These are phyloP conservation scores for Loriculus beryllinus DNA, from an alignment of 2,797 vertebrate species.

Conservation along the genomic window DNA sequence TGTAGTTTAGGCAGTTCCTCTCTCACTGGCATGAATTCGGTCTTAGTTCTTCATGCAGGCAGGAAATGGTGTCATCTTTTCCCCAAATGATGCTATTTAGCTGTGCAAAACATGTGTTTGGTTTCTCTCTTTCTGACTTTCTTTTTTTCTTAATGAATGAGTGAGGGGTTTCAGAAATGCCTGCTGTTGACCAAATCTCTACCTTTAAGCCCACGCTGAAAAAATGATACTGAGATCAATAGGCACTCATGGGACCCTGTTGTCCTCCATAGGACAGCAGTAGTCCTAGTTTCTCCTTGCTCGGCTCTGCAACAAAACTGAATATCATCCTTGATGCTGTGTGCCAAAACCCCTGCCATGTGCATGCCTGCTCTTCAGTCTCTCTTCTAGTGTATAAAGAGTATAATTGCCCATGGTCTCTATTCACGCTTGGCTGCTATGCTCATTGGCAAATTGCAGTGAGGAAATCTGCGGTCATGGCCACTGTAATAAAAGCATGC, in stretches of 20 bases:
- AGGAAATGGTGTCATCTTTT: neutral
- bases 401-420: neutral
- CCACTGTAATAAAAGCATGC: constrained; percentile 26
- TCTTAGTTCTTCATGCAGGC: neutral
- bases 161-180: neutral
- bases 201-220: neutral
- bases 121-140: neutral
- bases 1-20: neutral
- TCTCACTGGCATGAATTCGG: neutral
- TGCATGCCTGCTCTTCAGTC: neutral
- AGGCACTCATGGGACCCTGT: neutral
- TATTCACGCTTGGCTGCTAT: neutral
- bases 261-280: neutral
- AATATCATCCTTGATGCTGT: neutral
- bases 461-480: constrained; percentile 34
- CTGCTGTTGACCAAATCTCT: neutral
- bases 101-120: neutral
- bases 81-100: neutral
- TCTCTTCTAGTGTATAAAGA: neutral
- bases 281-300: neutral
- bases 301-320: neutral
- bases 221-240: neutral
- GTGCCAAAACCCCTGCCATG: neutral
- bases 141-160: too few relatives aligned
- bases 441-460: neutral